These are phyloP conservation scores for Mesorhabditis belari DNA, from an alignment of 2,888 invertebrate species.

Conservation along the genomic window DNA sequence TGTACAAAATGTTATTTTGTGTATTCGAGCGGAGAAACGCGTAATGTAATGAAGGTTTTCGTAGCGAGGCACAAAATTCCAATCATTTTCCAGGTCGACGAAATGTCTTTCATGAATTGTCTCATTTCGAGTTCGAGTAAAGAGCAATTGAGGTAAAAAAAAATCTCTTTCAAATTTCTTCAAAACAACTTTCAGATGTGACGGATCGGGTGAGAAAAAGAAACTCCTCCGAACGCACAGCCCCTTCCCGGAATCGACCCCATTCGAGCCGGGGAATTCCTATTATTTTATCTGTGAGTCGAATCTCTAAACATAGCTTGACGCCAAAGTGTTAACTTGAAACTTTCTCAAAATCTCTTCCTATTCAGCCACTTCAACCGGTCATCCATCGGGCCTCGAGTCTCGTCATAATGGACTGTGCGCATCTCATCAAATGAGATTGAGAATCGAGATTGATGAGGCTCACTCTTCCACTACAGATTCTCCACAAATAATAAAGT, in stretches of 20 bases:
- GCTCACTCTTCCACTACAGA: no score
- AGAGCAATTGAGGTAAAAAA: not conserved
- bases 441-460: not conserved
- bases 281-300: not conserved
- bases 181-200: not conserved
- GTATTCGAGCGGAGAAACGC: no score
- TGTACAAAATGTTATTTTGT: no score
- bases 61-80: no score
- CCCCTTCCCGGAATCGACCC: not conserved
- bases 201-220: not conserved
- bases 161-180: not conserved
- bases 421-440: not conserved
- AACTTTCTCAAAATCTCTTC: not conserved
- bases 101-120: not conserved
- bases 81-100: no score
- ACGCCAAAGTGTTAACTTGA: no score
- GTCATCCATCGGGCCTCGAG: not conserved
- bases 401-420: not conserved
- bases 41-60: no score
- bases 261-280: not conserved
- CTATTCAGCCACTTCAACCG: not conserved
- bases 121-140: not conserved
- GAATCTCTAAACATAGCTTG: no score
- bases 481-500: no score
- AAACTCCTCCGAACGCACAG: not conserved